These are phyloP conservation scores for Microctonus hyperodae DNA, from an alignment of 2,888 invertebrate genomes.

Conservation along the genomic window DNA sequence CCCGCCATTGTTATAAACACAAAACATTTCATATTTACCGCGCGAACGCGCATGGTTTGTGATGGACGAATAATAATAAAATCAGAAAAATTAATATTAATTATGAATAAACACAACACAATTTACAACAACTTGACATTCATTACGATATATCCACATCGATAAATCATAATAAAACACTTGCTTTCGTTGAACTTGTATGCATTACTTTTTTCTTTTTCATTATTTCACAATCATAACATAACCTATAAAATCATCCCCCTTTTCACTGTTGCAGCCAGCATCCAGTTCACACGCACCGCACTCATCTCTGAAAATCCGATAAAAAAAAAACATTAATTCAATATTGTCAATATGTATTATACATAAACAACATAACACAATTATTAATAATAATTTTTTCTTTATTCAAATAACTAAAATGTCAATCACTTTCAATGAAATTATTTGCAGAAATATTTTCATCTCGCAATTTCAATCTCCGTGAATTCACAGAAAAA, in stretches of 20 bases:
- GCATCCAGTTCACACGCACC: too few relatives aligned
- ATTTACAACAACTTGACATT: not conserved
- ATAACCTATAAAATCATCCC: not conserved
- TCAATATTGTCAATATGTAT: too few relatives aligned
- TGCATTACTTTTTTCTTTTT: too few relatives aligned
- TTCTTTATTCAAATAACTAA: too few relatives aligned
- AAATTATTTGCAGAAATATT: too few relatives aligned
- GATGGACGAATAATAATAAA: not conserved
- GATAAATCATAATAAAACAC: not conserved
- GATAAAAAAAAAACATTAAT: too few relatives aligned
- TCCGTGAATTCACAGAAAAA: too few relatives aligned
- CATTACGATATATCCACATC: not conserved
- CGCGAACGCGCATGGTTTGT: not conserved
- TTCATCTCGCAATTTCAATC: too few relatives aligned
- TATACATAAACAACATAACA: too few relatives aligned
- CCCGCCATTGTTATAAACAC: not conserved
- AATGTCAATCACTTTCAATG: too few relatives aligned
- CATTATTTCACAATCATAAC: not conserved
- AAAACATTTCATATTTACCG: not conserved
- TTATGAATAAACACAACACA: not conserved
- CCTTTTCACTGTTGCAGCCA: not conserved
- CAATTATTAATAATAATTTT: too few relatives aligned
- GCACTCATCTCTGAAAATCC: too few relatives aligned
- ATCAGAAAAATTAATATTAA: not conserved
- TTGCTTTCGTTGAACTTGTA: not conserved